Percentiles rank a stretch among this genome's conserved stretches.
Evolutionary conservation across 2,888 invertebrate species (phyloP).

Genomic region (Lysandra bellargus): DNA sequence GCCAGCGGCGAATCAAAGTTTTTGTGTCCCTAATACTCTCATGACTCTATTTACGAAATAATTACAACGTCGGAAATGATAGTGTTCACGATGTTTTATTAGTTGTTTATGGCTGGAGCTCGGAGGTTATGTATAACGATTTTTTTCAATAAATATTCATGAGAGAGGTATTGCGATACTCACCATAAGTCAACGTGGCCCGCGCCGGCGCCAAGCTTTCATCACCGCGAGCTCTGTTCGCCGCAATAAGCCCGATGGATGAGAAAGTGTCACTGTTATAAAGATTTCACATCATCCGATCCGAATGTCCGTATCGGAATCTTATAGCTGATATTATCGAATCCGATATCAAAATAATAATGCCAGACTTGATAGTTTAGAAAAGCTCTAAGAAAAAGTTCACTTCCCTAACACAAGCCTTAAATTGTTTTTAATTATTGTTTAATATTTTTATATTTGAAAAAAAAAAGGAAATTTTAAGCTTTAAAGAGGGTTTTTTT

Average conservation of each 20-base stretch:
- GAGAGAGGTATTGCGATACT: slow-evolving; percentile 75
- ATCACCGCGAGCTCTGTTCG: slow-evolving; percentile 35
- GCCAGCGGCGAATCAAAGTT: slow-evolving; percentile 57
- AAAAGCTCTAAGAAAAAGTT: too few species aligned
- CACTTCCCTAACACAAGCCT: too few species aligned
- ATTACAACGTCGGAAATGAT: slow-evolving; percentile 65
- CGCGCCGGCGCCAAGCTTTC: slow-evolving; percentile 44
- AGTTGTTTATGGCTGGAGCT: slow-evolving; percentile 58
- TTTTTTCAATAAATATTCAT: slow-evolving; percentile 77
- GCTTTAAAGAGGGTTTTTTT: too few species aligned
- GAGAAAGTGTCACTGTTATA: background rate
- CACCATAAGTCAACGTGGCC: slow-evolving; percentile 75
- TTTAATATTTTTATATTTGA: too few species aligned
- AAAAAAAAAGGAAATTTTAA: too few species aligned
- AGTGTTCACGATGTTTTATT: slow-evolving; percentile 68
- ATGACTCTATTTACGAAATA: slow-evolving; percentile 66
- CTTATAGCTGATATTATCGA: too few species aligned
- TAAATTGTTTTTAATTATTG: too few species aligned
- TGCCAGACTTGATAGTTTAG: background rate
- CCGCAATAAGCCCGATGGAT: slow-evolving; percentile 40
- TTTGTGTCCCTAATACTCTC: slow-evolving; percentile 62
- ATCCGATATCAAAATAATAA: background rate
- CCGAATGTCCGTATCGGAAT: background rate
- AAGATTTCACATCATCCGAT: background rate
- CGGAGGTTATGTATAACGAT: slow-evolving; percentile 56